Conservation (phyloP, 2,888 invertebrate species). For the Orthonevra nobilis region DNA sequence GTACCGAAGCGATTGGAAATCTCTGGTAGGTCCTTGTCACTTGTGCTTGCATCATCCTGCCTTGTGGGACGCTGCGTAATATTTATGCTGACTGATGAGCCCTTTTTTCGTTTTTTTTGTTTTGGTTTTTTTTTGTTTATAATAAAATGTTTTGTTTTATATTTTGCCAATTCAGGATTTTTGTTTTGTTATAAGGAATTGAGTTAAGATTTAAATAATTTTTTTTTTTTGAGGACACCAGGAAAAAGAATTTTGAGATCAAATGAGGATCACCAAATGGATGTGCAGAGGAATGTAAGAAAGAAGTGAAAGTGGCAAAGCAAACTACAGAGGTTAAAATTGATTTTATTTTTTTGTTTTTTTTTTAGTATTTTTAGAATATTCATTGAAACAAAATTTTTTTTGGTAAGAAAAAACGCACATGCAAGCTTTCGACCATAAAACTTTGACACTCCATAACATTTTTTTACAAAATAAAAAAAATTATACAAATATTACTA, state of each 20-base stretch:
- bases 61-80: conserved; percentile 66
- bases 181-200: conserved; percentile 33
- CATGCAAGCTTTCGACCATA: conserved; percentile 32
- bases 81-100: conserved; percentile 67
- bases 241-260: conserved; percentile 15
- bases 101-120: conserved; percentile 49
- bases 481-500: conserved; percentile 6
- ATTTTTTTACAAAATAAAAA: conserved; percentile 1
- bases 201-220: no score
- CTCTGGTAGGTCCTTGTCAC: conserved; percentile 3
- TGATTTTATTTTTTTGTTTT: neutral
- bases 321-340: conserved; percentile 10
- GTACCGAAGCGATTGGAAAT: conserved; percentile 51
- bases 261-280: conserved; percentile 13
- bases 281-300: conserved; percentile 24
- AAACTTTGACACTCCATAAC: conserved; percentile 1
- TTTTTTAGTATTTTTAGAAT: neutral
- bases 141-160: conserved; percentile 36
- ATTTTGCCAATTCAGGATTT: conserved; percentile 55
- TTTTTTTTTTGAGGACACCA: no score
- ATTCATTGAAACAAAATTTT: neutral
- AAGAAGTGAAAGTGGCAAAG: conserved; percentile 28
- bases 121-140: conserved; percentile 29
- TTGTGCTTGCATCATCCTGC: conserved; percentile 34
- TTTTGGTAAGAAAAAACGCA: conserved; percentile 1